These are phyloP conservation scores for Apis mellifera DNA, from an alignment of 1,140 invertebrate species.

Conservation along the genomic window Amel_HAv3.1 CM009936.2:13484001-13484500, in stretches of 20 bases:
- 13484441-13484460: not conserved
- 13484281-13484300: not conserved
- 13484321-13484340: not conserved
- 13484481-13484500: not conserved
- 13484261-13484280: not conserved
- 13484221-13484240: slow-evolving; percentile 15
- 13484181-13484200: slow-evolving; percentile 35
- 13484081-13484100: slow-evolving; percentile 41
- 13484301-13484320: not conserved
- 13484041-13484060: not conserved
- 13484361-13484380: no score
- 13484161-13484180: slow-evolving; percentile 41
- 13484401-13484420: not conserved
- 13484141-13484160: slow-evolving; percentile 38
- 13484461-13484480: not conserved
- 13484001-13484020: not conserved
- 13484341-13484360: no score
- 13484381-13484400: no score
- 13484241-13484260: not conserved
- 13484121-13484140: slow-evolving; percentile 38
- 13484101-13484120: slow-evolving; percentile 39
- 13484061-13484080: not conserved
- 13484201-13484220: slow-evolving; percentile 33
- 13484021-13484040: no score
- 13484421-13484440: not conserved